These are phyloP conservation scores for Mastigias papua DNA, from an alignment of 30 jellyfish, hydroid and myxozoan genomes.

Conservation along the genomic window DNA sequence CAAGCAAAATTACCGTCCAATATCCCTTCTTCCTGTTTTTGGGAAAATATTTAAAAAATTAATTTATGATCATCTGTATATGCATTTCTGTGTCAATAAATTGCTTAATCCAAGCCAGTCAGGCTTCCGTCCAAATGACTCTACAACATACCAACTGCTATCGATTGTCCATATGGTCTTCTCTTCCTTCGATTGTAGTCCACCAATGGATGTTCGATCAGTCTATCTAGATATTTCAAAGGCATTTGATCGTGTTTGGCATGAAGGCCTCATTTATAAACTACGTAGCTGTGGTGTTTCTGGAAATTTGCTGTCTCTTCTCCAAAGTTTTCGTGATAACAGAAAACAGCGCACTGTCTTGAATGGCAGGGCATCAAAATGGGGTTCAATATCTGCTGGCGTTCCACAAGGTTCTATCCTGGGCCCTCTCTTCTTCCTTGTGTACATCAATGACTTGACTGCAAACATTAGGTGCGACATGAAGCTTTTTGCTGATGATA, in stretches of 20 bases:
- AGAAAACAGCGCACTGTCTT: conserved; percentile 3
- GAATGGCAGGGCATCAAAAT: neutral
- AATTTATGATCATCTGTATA: conserved; percentile 37
- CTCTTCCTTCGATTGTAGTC: conserved; percentile 61
- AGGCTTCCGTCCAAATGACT: conserved; percentile 21
- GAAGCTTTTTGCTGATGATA: neutral
- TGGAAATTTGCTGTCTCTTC: neutral
- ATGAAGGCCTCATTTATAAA: neutral
- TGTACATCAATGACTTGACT: neutral
- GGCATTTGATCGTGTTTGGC: conserved; percentile 77
- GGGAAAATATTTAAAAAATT: conserved; percentile 5
- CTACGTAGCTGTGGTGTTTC: conserved; percentile 1
- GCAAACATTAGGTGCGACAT: neutral
- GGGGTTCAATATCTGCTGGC: neutral
- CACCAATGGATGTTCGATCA: conserved; percentile 53
- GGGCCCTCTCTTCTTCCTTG: neutral
- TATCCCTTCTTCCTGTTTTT: neutral
- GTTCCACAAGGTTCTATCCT: conserved; percentile 3
- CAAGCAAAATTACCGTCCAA: conserved; percentile 35
- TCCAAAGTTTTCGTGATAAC: neutral
- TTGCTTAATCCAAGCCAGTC: neutral
- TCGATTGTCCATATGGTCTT: conserved; percentile 29
- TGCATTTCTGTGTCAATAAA: neutral
- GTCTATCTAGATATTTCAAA: conserved; percentile 59
- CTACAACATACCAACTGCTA: conserved; percentile 44